phyloP scores from a whole-genome alignment of 1,140 invertebrate genomes.

The Drosophila fuyamai region DNA sequence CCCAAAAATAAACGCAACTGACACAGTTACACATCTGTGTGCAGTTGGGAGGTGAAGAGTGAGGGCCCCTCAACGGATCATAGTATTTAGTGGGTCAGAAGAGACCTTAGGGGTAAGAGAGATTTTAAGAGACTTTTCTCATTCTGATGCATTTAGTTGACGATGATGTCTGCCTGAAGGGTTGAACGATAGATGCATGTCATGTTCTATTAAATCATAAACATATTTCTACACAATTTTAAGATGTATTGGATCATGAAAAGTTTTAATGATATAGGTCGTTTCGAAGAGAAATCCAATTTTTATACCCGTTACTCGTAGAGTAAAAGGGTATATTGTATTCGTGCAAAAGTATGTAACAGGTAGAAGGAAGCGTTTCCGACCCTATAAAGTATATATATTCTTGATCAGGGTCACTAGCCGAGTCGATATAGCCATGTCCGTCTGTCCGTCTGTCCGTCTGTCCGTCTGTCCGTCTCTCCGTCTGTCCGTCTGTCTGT shows the following conservation, averaged over 20 bases:
- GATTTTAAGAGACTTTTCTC: constrained; percentile 32
- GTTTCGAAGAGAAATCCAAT: neutral
- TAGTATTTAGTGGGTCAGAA: constrained; percentile 46
- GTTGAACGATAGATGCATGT: constrained; percentile 27
- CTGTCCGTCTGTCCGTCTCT: too few relatives aligned
- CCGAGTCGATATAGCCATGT: too few relatives aligned
- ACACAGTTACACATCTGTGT: constrained; percentile 73
- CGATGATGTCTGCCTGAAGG: constrained; percentile 5
- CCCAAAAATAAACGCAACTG: constrained; percentile 75
- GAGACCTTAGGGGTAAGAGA: constrained; percentile 19
- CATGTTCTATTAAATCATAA: constrained; percentile 35
- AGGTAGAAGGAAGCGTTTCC: too few relatives aligned
- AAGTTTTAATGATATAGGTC: constrained; percentile 2
- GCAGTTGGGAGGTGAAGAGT: constrained; percentile 13
- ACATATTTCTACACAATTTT: neutral
- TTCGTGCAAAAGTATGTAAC: too few relatives aligned
- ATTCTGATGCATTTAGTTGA: neutral
- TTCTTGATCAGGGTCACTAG: too few relatives aligned
- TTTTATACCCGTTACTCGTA: too few relatives aligned
- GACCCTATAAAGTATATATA: too few relatives aligned
- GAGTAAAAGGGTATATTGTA: too few relatives aligned
- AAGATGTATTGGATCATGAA: constrained; percentile 18
- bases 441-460: too few relatives aligned
- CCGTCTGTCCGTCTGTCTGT: too few relatives aligned
- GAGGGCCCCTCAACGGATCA: constrained; percentile 1